A percentile compares a stretch with the other conserved stretches of the same genome.
Evolutionary conservation across 2,888 invertebrate species (phyloP).

Genomic region (Caenorhabditis sulstoni): DNA sequence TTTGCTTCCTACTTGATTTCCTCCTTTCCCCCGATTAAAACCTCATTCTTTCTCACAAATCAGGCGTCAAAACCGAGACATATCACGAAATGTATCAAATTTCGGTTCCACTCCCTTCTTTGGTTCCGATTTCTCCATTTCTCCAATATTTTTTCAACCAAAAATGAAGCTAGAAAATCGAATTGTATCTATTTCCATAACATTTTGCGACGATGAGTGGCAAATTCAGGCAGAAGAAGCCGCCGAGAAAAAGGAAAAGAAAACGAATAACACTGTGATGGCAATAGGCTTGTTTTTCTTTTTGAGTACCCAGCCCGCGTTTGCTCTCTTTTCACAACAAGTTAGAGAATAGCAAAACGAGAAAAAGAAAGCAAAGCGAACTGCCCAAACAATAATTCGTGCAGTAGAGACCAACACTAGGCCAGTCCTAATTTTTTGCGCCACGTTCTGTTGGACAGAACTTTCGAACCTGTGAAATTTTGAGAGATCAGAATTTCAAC

Average conservation of each 20-base stretch:
- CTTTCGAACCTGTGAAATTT: too few species aligned
- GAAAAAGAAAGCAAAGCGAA: constrained; percentile 6
- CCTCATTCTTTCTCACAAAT: background rate
- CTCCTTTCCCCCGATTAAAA: constrained; percentile 1
- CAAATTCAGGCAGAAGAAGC: too few species aligned
- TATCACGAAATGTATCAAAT: constrained; percentile 45
- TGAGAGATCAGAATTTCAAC: too few species aligned
- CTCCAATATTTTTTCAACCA: background rate
- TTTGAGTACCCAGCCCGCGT: background rate
- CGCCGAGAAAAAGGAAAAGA: background rate
- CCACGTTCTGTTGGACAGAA: too few species aligned
- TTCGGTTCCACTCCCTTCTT: constrained; percentile 24
- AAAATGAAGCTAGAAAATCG: background rate
- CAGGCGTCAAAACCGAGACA: constrained; percentile 13
- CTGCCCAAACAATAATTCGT: constrained; percentile 25
- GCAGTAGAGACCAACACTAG: constrained; percentile 21
- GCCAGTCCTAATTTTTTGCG: background rate
- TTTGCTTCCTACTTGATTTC: background rate
- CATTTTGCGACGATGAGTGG: background rate
- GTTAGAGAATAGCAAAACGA: background rate
- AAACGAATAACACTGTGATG: constrained; percentile 6
- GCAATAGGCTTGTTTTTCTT: constrained; percentile 20
- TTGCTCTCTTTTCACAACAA: constrained; percentile 8
- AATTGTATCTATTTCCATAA: constrained; percentile 16
- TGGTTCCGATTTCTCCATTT: constrained; percentile 32